These are phyloP conservation scores for Apocrypta bakeri DNA, from an alignment of 1,140 invertebrate genomes.

Conservation along the genomic window DNA sequence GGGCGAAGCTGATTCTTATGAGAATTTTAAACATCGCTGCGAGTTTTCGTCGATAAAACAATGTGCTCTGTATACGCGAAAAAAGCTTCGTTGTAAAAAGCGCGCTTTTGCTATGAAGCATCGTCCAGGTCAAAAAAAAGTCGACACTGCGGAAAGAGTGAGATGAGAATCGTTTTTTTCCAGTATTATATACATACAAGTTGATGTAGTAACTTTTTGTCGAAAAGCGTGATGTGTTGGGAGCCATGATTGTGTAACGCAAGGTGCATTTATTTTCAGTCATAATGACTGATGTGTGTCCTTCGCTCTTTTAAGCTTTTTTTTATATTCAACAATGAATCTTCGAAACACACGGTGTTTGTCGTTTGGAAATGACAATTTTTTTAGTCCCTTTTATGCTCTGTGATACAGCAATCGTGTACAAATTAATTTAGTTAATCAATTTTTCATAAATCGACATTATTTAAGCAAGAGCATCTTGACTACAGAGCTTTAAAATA, in stretches of 20 bases:
- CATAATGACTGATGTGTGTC: too few species aligned
- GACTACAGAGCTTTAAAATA: too few species aligned
- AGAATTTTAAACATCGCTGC: not conserved
- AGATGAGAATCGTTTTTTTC: constrained; percentile 8
- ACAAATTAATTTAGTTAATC: too few species aligned
- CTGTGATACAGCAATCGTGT: too few species aligned
- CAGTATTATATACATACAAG: not conserved
- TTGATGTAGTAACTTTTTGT: not conserved
- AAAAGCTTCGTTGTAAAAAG: not conserved
- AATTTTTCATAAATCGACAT: too few species aligned
- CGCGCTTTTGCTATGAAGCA: too few species aligned
- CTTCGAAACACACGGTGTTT: too few species aligned
- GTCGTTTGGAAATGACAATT: too few species aligned
- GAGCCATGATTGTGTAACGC: not conserved
- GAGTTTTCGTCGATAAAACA: not conserved
- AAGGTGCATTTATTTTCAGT: not conserved
- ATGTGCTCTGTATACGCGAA: not conserved
- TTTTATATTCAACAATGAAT: too few species aligned
- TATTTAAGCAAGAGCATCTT: too few species aligned
- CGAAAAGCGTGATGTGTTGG: constrained; percentile 9
- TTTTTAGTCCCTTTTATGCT: too few species aligned
- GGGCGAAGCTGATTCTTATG: not conserved
- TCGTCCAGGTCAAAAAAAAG: not conserved
- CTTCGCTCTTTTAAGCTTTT: not conserved
- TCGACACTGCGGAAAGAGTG: not conserved